These are phyloP conservation scores for Drosophila ercepeae DNA, from an alignment of 1,140 invertebrate genomes.

Conservation along the genomic window DNA sequence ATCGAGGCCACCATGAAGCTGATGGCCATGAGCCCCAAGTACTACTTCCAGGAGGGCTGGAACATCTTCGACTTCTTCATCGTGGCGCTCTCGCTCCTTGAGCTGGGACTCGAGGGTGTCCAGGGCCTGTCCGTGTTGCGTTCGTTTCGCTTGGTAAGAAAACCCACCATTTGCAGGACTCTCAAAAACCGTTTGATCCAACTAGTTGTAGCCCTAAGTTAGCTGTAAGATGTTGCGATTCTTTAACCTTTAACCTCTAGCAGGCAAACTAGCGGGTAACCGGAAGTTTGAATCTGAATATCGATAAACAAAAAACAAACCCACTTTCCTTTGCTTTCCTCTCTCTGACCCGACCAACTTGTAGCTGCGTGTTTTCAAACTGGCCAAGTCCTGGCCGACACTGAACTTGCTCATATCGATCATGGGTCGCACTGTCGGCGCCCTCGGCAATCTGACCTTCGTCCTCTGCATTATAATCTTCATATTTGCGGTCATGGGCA, in stretches of 20 bases:
- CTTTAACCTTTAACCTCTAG: conserved; percentile 16
- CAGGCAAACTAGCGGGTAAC: neutral
- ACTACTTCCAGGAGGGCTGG: conserved; percentile 99
- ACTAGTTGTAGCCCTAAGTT: conserved; percentile 12
- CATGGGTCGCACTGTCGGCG: conserved; percentile 98
- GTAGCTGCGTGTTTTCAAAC: conserved; percentile 99
- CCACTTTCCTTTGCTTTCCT: conserved; percentile 11
- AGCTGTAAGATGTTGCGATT: conserved; percentile 17
- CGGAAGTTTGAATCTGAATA: neutral
- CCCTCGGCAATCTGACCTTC: conserved; percentile 98
- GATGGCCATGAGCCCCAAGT: conserved; percentile 97
- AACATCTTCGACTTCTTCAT: conserved; percentile 99
- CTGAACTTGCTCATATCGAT: conserved; percentile 99
- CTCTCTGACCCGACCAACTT: conserved; percentile 76
- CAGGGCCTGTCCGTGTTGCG: conserved; percentile 98
- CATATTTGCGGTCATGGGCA: conserved; percentile 99
- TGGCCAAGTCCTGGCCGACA: conserved; percentile 99
- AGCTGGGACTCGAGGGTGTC: conserved; percentile 96
- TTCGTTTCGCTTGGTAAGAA: conserved; percentile 98
- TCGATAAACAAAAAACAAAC: neutral
- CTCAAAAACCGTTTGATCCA: too few species aligned
- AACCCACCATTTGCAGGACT: neutral
- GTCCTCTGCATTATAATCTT: conserved; percentile 99
- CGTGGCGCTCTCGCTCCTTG: conserved; percentile 96
- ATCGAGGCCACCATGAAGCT: conserved; percentile 98